Conservation (phyloP, 1,140 invertebrate species). For the Eumaeus atala region DNA sequence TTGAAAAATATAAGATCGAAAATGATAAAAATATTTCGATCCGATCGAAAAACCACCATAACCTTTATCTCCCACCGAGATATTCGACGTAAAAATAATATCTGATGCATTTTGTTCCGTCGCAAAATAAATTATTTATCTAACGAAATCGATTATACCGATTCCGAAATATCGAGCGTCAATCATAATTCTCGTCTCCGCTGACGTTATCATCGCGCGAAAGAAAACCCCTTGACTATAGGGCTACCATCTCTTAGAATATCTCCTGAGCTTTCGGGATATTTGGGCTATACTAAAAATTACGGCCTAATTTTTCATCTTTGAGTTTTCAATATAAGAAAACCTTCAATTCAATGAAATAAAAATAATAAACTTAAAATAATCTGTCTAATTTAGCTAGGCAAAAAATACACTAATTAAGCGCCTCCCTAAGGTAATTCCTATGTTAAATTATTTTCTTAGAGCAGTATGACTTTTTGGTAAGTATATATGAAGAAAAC, state of each 20-base stretch:
- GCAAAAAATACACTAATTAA: no score
- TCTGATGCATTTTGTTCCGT: slow-evolving; percentile 27
- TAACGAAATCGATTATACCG: slow-evolving; percentile 46
- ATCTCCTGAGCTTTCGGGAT: no score
- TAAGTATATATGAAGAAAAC: no score
- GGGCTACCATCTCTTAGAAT: slow-evolving; percentile 31
- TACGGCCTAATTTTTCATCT: no score
- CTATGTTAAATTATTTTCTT: no score
- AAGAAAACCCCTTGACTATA: slow-evolving; percentile 22
- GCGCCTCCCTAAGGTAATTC: no score
- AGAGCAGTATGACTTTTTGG: no score
- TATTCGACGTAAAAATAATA: slow-evolving; percentile 37
- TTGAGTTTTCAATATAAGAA: no score
- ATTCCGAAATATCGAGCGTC: slow-evolving; percentile 36
- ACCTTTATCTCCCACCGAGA: slow-evolving; percentile 30
- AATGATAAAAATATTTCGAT: slow-evolving; percentile 12
- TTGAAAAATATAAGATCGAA: slow-evolving; percentile 4
- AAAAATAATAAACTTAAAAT: no score
- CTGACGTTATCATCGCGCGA: slow-evolving; percentile 50
- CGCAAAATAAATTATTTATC: slow-evolving; percentile 53
- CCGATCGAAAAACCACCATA: slow-evolving; percentile 14
- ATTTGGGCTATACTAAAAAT: no score
- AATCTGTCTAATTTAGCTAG: no score
- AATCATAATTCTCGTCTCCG: slow-evolving; percentile 50
- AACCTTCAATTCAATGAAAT: no score